These are phyloP conservation scores for Drosophila arizonae DNA, from an alignment of 1,140 invertebrate species.

Conservation along the genomic window DNA sequence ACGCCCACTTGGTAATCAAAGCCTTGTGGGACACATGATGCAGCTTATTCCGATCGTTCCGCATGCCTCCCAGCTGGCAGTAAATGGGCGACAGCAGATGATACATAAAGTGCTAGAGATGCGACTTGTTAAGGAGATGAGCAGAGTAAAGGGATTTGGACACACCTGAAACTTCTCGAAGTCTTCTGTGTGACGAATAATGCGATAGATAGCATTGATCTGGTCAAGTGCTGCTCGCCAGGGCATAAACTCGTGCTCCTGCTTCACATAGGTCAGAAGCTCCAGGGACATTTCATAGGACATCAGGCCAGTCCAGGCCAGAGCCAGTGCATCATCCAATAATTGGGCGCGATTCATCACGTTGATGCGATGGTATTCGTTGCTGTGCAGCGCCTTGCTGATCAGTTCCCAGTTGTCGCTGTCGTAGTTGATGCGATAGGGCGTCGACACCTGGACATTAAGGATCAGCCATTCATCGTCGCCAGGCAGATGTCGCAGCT, in stretches of 20 bases:
- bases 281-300: slow-evolving; percentile 87
- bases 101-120: slow-evolving; percentile 84
- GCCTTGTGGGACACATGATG: slow-evolving; percentile 85
- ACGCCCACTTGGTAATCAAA: slow-evolving; percentile 85
- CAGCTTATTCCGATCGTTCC: slow-evolving; percentile 71
- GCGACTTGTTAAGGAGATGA: not conserved
- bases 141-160: not conserved
- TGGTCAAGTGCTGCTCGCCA: slow-evolving; percentile 86
- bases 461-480: slow-evolving; percentile 85
- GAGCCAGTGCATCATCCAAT: slow-evolving; percentile 89
- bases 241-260: slow-evolving; percentile 87
- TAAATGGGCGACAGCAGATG: slow-evolving; percentile 85
- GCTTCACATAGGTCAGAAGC: slow-evolving; percentile 85
- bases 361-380: slow-evolving; percentile 84
- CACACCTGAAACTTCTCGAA: slow-evolving; percentile 84
- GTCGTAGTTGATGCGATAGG: slow-evolving; percentile 91
- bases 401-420: slow-evolving; percentile 87
- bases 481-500: slow-evolving; percentile 47
- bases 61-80: slow-evolving; percentile 83
- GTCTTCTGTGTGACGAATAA: slow-evolving; percentile 83
- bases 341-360: slow-evolving; percentile 90
- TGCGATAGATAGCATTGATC: slow-evolving; percentile 84
- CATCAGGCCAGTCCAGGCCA: slow-evolving; percentile 87
- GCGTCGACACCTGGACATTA: slow-evolving; percentile 85
- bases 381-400: slow-evolving; percentile 84